Percentiles rank a stretch among this genome's conserved stretches.
phyloP scores from a whole-genome alignment of 2,113 vertebrate genomes.

The Phylloscopus whistleri region DNA sequence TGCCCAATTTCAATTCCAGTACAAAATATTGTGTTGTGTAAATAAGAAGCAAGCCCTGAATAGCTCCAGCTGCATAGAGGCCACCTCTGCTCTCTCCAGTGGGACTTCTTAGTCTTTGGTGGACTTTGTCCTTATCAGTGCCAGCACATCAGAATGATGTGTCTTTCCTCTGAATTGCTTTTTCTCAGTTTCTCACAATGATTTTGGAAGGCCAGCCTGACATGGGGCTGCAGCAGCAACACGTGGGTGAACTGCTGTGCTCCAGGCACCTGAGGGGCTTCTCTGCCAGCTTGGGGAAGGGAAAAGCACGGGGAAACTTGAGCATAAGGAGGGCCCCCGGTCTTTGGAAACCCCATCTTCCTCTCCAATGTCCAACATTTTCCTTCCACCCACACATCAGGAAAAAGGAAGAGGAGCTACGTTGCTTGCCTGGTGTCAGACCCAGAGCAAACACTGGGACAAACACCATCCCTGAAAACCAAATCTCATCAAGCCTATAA shows the following conservation, averaged over 20 bases:
- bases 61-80: neutral
- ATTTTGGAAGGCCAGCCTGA: neutral
- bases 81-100: neutral
- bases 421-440: neutral
- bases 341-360: neutral
- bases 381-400: neutral
- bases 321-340: neutral
- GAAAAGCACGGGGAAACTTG: neutral
- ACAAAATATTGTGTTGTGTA: neutral
- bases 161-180: neutral
- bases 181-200: neutral
- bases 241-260: neutral
- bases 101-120: neutral
- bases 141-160: fast-evolving
- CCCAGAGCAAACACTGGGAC: neutral
- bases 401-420: neutral
- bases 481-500: fast-evolving
- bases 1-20: neutral
- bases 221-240: neutral
- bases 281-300: neutral
- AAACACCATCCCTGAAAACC: neutral
- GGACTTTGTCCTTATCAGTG: neutral
- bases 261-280: neutral
- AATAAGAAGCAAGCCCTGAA: neutral
- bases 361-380: neutral